Percentiles rank a stretch among this genome's conserved stretches.
Conservation (phyloP, 1,140 invertebrate genomes). For the Drosophila hydei region DNA sequence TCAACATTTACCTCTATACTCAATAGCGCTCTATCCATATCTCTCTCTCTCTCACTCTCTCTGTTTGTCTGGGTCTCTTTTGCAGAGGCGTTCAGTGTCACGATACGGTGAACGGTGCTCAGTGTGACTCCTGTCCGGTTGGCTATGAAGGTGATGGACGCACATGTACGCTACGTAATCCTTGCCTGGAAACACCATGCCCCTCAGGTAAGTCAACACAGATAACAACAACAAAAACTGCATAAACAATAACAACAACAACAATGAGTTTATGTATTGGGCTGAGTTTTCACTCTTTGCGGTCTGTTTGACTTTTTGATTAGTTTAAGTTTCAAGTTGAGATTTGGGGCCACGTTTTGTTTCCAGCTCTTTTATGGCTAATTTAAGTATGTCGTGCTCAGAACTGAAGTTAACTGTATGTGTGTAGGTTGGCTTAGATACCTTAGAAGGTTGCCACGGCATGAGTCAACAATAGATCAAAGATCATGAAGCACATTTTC, state of each 20-base stretch:
- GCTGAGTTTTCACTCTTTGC: constrained; percentile 27
- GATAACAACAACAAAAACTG: constrained; percentile 13
- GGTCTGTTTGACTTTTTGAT: constrained; percentile 51
- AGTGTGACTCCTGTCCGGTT: constrained; percentile 92
- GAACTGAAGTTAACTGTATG: constrained; percentile 16
- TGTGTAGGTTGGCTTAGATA: constrained; percentile 33
- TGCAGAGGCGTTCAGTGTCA: constrained; percentile 89
- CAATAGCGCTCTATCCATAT: constrained; percentile 11
- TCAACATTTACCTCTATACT: constrained; percentile 37
- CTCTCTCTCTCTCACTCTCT: neutral
- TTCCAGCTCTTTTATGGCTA: constrained; percentile 63
- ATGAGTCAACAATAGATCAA: constrained; percentile 16
- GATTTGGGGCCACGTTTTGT: constrained; percentile 47
- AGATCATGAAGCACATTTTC: neutral
- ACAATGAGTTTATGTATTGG: constrained; percentile 17
- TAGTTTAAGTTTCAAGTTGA: constrained; percentile 45
- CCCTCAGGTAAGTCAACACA: constrained; percentile 85
- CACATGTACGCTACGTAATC: constrained; percentile 87
- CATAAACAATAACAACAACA: constrained; percentile 28
- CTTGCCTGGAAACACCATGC: constrained; percentile 91
- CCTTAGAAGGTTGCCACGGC: neutral
- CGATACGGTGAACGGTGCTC: constrained; percentile 89
- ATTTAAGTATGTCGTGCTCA: constrained; percentile 61
- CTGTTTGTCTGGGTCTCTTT: constrained; percentile 18
- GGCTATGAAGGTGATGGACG: constrained; percentile 94